A percentile compares a stretch with the other conserved stretches of the same genome.
Evolutionary conservation across 2,113 vertebrate genomes (phyloP).

Genomic region (Plecturocebus donacophilus): DNA sequence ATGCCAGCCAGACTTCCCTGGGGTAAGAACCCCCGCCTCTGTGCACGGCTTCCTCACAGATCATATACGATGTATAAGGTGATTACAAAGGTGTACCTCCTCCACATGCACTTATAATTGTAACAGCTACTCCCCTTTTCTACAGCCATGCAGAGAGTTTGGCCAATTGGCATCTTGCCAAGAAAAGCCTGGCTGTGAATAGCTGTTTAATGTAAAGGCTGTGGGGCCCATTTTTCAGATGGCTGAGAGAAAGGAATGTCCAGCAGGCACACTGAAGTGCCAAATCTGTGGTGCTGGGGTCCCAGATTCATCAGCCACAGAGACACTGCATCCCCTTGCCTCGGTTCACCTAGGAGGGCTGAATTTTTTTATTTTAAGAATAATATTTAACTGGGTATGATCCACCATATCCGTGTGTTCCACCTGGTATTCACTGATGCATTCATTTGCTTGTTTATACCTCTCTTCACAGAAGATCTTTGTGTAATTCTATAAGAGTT

Average conservation of each 20-base stretch:
- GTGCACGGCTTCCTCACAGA: background rate
- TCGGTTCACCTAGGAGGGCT: background rate
- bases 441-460: background rate
- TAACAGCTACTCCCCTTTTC: background rate
- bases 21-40: background rate
- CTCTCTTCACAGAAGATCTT: background rate
- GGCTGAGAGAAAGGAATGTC: background rate
- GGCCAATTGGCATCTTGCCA: background rate
- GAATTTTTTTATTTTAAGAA: background rate
- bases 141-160: background rate
- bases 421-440: background rate
- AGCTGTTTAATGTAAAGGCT: background rate
- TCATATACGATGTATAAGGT: background rate
- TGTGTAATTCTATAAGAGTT: background rate
- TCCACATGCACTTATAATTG: background rate
- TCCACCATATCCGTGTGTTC: background rate
- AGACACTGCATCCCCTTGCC: rapidly evolving
- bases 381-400: background rate
- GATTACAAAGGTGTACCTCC: background rate
- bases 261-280: background rate
- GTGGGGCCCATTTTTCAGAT: background rate
- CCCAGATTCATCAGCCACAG: background rate
- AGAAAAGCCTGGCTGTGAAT: background rate
- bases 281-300: background rate
- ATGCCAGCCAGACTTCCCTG: background rate